Percentiles rank a stretch among this genome's conserved stretches.
Evolutionary conservation across 1,140 invertebrate genomes (phyloP).

Genomic region (Danaus melanippus): DNA sequence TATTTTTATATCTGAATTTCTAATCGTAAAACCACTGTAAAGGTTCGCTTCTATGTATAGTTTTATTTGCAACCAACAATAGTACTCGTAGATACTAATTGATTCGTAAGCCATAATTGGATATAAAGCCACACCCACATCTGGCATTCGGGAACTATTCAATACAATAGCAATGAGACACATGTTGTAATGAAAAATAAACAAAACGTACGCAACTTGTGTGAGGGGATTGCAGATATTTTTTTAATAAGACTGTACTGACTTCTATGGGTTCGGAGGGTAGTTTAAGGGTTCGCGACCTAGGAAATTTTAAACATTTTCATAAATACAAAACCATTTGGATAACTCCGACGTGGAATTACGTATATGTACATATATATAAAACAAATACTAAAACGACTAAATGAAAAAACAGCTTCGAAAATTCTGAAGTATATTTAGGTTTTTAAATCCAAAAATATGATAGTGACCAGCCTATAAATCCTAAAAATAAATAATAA

Average conservation of each 20-base stretch:
- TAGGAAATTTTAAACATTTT: conserved; percentile 12
- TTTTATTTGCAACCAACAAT: too few species aligned
- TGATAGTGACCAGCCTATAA: too few species aligned
- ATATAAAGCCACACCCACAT: conserved; percentile 13
- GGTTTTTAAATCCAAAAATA: too few species aligned
- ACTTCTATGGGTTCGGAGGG: conserved; percentile 6
- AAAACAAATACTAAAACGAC: neutral
- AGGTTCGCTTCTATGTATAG: too few species aligned
- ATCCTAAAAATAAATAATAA: too few species aligned
- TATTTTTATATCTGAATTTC: too few species aligned
- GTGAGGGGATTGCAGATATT: too few species aligned
- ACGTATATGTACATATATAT: neutral
- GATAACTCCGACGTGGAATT: neutral
- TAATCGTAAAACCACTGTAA: too few species aligned
- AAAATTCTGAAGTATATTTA: too few species aligned
- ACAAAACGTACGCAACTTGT: conserved; percentile 32
- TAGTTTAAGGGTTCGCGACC: conserved; percentile 15
- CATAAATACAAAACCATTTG: neutral
- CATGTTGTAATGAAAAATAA: conserved; percentile 49
- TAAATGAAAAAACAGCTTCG: neutral
- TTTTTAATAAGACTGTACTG: too few species aligned
- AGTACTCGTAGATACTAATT: too few species aligned
- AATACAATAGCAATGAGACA: conserved; percentile 25
- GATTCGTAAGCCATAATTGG: too few species aligned
- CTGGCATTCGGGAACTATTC: conserved; percentile 16